phyloP scores from a whole-genome alignment of 2,797 vertebrate species.

The Scarus forsteni region DNA sequence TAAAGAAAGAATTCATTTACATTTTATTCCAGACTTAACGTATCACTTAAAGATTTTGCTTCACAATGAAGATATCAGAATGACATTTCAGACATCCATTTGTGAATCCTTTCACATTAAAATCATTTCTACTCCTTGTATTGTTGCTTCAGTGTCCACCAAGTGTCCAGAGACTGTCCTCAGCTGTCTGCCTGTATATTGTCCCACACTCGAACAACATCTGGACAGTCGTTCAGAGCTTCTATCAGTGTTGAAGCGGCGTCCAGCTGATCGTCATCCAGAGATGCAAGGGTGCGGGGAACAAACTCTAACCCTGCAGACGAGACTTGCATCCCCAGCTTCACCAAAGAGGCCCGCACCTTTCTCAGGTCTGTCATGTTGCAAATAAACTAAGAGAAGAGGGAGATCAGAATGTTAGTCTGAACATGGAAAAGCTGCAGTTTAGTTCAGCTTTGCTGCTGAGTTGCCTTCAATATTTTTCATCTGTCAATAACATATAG shows the following conservation, averaged over 20 bases:
- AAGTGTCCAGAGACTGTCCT: slow-evolving; percentile 22
- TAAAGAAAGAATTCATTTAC: background rate
- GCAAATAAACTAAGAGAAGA: slow-evolving; percentile 87
- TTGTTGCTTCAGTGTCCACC: slow-evolving; percentile 22
- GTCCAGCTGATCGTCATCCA: slow-evolving; percentile 82
- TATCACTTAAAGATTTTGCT: background rate
- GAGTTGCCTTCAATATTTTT: no score
- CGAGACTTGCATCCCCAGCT: slow-evolving; percentile 79
- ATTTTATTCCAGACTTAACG: background rate
- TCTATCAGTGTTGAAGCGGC: slow-evolving; percentile 84
- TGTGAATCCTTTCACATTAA: slow-evolving; percentile 13
- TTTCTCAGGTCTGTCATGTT: slow-evolving; percentile 76
- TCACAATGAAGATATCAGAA: slow-evolving; percentile 14
- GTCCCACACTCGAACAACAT: slow-evolving; percentile 90
- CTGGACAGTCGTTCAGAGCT: slow-evolving; percentile 78
- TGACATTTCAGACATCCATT: slow-evolving; percentile 1
- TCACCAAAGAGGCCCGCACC: slow-evolving; percentile 83
- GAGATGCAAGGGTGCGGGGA: slow-evolving; percentile 67
- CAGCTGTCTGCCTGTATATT: slow-evolving; percentile 86
- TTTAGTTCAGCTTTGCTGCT: background rate
- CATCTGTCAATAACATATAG: no score
- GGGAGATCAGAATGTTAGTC: slow-evolving; percentile 9
- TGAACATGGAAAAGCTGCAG: background rate
- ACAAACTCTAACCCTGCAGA: slow-evolving; percentile 86
- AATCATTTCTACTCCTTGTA: background rate